These are phyloP conservation scores for Cherax quadricarinatus DNA, from an alignment of 1,140 invertebrate species.

Conservation along the genomic window DNA sequence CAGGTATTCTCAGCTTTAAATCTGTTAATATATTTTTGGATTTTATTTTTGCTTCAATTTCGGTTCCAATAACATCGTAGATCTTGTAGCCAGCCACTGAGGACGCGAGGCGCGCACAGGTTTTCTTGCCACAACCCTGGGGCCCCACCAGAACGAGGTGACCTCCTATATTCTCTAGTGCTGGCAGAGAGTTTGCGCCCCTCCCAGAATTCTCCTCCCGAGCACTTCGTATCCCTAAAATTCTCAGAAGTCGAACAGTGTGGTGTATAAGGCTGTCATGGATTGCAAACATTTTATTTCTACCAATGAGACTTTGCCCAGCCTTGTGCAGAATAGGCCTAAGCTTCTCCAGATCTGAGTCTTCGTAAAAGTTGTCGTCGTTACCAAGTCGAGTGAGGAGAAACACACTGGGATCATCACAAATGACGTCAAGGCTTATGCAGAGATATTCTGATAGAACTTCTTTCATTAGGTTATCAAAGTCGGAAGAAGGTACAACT, in stretches of 20 bases:
- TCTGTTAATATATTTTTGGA: constrained; percentile 20
- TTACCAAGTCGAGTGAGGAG: constrained; percentile 50
- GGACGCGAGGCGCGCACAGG: constrained; percentile 43
- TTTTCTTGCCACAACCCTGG: constrained; percentile 61
- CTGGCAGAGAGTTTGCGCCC: not conserved
- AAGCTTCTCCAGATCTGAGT: constrained; percentile 18
- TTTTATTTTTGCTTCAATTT: constrained; percentile 7
- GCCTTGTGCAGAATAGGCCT: not conserved
- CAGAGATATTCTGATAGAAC: constrained; percentile 56
- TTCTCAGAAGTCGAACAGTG: constrained; percentile 26
- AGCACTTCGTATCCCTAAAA: constrained; percentile 9
- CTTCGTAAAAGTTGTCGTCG: constrained; percentile 50
- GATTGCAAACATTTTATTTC: constrained; percentile 27
- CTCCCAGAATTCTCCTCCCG: not conserved
- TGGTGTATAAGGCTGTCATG: constrained; percentile 48
- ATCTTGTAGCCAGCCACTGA: constrained; percentile 50
- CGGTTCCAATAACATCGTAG: constrained; percentile 43
- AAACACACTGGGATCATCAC: constrained; percentile 17
- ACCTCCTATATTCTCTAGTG: constrained; percentile 40
- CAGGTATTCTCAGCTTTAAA: not conserved
- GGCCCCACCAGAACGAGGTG: constrained; percentile 45
- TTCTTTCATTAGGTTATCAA: constrained; percentile 55
- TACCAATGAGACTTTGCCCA: constrained; percentile 36
- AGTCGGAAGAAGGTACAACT: constrained; percentile 31
- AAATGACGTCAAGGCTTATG: constrained; percentile 22